These are phyloP conservation scores for Eira barbara DNA, from an alignment of 2,113 vertebrate species.

Conservation along the genomic window DNA sequence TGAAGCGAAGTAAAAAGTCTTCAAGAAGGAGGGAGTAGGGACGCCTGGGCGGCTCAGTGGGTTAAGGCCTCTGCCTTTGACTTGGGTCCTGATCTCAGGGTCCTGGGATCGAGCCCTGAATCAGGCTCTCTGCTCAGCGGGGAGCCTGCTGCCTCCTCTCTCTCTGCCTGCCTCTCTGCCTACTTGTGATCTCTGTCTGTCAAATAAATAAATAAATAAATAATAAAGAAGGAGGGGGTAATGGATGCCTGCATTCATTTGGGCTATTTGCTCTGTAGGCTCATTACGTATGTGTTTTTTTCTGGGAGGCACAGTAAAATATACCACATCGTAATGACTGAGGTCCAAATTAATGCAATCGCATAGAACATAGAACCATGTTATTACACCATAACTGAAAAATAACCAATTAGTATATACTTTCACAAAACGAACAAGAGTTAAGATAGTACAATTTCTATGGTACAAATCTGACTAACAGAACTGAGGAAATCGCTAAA, in stretches of 20 bases:
- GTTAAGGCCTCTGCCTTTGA: too few species aligned
- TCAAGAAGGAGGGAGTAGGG: too few species aligned
- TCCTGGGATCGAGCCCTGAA: too few species aligned
- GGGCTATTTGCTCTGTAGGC: background rate
- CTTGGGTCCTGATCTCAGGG: too few species aligned
- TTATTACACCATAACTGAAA: background rate
- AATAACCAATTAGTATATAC: background rate
- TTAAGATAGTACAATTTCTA: background rate
- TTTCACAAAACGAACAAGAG: background rate
- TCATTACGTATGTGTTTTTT: background rate
- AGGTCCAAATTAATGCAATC: background rate
- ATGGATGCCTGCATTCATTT: background rate
- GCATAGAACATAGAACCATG: background rate
- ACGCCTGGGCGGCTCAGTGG: too few species aligned
- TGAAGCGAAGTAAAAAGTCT: background rate
- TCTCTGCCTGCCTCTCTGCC: too few species aligned
- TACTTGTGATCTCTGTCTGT: too few species aligned
- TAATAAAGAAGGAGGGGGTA: background rate
- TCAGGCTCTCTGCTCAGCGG: too few species aligned
- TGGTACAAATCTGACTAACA: background rate
- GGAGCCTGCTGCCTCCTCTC: too few species aligned
- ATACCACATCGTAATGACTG: too few species aligned
- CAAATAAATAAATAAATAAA: too few species aligned
- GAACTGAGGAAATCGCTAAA: background rate
- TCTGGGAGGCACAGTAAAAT: background rate